These are phyloP conservation scores for Macrotus californicus DNA, from an alignment of 2,113 vertebrate species.

Conservation along the genomic window DNA sequence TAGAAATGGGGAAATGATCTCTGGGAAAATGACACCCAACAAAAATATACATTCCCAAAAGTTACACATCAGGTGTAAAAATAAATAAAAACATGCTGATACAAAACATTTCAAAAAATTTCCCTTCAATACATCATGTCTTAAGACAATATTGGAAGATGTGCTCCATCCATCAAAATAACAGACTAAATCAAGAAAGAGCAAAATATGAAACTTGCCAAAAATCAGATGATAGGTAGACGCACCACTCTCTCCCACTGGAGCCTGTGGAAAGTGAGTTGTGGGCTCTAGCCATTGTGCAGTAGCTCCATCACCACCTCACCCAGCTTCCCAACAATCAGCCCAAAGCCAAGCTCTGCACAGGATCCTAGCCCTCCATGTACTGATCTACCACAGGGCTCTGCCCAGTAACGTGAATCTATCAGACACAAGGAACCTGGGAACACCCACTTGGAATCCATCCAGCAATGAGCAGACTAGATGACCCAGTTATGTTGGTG, in stretches of 20 bases:
- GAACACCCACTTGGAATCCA: background rate
- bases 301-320: background rate
- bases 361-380: background rate
- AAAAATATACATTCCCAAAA: conserved; percentile 8
- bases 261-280: background rate
- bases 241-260: background rate
- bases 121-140: background rate
- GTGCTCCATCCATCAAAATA: background rate
- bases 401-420: background rate
- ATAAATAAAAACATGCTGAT: background rate
- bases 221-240: background rate
- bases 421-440: background rate
- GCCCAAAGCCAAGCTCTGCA: background rate
- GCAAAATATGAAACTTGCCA: background rate
- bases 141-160: background rate
- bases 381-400: background rate
- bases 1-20: background rate
- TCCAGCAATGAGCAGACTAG: background rate
- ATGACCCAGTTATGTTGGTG: background rate
- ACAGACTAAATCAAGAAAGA: background rate
- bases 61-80: background rate
- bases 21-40: background rate
- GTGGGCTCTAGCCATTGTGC: background rate
- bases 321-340: background rate
- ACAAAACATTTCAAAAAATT: conserved; percentile 5